These are phyloP conservation scores for Sinotaia quadrata DNA, from an alignment of 2,888 invertebrate genomes.

Conservation along the genomic window DNA sequence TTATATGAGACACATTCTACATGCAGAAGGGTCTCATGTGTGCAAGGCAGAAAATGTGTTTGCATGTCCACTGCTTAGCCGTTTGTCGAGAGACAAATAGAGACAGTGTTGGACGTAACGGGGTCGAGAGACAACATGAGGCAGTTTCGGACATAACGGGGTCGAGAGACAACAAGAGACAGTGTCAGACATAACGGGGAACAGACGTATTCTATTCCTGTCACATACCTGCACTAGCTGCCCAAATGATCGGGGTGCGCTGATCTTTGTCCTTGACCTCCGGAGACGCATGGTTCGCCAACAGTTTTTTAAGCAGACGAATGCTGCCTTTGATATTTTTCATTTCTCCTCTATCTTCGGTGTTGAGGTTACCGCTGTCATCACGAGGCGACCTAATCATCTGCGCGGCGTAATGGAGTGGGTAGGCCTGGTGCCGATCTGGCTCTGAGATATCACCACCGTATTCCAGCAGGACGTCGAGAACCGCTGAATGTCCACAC, in stretches of 20 bases:
- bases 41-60: too few species aligned
- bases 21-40: too few species aligned
- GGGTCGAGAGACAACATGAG: too few species aligned
- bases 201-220: not conserved
- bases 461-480: slow-evolving; percentile 85
- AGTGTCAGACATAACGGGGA: too few species aligned
- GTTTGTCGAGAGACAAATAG: too few species aligned
- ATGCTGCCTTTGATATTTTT: slow-evolving; percentile 4
- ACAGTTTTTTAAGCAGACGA: slow-evolving; percentile 82
- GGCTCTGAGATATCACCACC: slow-evolving; percentile 91
- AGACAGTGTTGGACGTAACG: too few species aligned
- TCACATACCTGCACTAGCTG: slow-evolving; percentile 88
- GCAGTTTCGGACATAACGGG: not conserved
- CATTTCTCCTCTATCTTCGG: not conserved
- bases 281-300: slow-evolving; percentile 82
- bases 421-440: slow-evolving; percentile 95
- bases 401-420: slow-evolving; percentile 97
- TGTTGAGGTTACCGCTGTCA: not conserved
- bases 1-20: too few species aligned
- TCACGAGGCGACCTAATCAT: slow-evolving; percentile 75
- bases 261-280: slow-evolving; percentile 93
- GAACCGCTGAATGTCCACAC: slow-evolving; percentile 91
- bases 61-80: too few species aligned
- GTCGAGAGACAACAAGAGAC: too few species aligned
- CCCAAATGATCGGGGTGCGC: slow-evolving; percentile 95